phyloP scores from a whole-genome alignment of 2,888 invertebrate species.

The Papilio gigon region DNA sequence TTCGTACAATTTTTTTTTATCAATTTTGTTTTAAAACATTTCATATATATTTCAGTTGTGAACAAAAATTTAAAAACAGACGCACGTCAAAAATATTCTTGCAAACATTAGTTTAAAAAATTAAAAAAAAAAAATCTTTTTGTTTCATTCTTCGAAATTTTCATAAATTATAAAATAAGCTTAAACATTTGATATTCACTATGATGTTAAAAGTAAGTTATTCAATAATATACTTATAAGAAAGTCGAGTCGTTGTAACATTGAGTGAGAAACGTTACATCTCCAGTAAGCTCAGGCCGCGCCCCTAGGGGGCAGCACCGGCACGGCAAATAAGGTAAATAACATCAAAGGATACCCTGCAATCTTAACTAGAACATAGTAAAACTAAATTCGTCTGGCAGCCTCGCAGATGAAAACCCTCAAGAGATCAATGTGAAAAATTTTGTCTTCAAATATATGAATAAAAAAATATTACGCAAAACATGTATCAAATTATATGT shows the following conservation, averaged over 20 bases:
- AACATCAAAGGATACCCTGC: neutral
- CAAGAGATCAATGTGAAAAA: neutral
- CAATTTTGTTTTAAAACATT: no score
- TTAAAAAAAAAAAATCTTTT: no score
- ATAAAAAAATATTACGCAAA: no score
- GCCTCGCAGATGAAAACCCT: neutral
- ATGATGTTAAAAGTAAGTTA: neutral
- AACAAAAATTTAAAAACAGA: no score
- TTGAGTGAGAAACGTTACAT: constrained; percentile 1
- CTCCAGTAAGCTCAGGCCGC: neutral
- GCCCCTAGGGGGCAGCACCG: neutral
- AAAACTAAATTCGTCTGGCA: neutral
- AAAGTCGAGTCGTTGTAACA: neutral
- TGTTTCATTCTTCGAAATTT: no score
- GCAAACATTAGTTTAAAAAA: no score
- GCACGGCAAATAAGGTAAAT: constrained; percentile 1
- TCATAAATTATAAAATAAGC: neutral
- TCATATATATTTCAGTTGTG: no score
- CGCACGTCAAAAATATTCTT: no score
- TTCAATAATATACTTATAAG: neutral
- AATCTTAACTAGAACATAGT: neutral
- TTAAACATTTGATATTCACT: neutral
- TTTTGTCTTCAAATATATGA: neutral
- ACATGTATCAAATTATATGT: no score
- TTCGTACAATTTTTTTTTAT: no score